Base-by-base conservation (phyloP, 2,888 invertebrate species). In the Drosophila imparisetae region DNA sequence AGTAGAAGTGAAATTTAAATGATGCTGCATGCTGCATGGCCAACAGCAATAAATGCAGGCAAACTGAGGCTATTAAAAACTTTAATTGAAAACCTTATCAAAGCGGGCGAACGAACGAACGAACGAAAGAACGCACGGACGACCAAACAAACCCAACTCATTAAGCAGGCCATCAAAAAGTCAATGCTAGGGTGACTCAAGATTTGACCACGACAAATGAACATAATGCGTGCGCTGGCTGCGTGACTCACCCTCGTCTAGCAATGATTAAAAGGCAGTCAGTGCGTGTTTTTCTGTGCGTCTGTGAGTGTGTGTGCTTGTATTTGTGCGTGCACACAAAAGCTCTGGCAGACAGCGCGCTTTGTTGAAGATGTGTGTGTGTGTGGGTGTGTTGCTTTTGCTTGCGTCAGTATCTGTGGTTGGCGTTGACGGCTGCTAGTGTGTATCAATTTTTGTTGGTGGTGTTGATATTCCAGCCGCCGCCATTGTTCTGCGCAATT, bases 371-470 rank as follows among this genome's bases (percentile, higher is more conserved):
- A 7, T 21, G 4, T 15, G 6, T 42, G 15, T 42, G 21, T 40
- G 15, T 38, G 27, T 42, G 21, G 36, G 18, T 38, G 64, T 29
- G 48, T 57, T n/a, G 21, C 21, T 42, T 62, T 65, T 60, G 72
- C 66, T 69, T 69, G 67, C 72, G 80, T 80, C 72, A 69, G 75
- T 71, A 58, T 65, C 27, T 78, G 64, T 55, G 71, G 38, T 55
- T 64, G 34, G 66, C 30, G 53, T 32, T 48, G 64, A 42, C 36
- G 58, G 57, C 50, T 40, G 55, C 58, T 69, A 50, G 61, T 80
- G 75, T 86, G 78, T 83, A 83, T 84, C 81, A 84, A 81, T 86
- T 81, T 78, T 81, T 86, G 78, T 72, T 80, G 75, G 60, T 66
- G 79, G 50, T 64, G 78, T 34, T 82, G 38, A 57, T 30, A 13